Conservation (phyloP, 2,113 vertebrate species). For the Phaethornis superciliosus region DNA sequence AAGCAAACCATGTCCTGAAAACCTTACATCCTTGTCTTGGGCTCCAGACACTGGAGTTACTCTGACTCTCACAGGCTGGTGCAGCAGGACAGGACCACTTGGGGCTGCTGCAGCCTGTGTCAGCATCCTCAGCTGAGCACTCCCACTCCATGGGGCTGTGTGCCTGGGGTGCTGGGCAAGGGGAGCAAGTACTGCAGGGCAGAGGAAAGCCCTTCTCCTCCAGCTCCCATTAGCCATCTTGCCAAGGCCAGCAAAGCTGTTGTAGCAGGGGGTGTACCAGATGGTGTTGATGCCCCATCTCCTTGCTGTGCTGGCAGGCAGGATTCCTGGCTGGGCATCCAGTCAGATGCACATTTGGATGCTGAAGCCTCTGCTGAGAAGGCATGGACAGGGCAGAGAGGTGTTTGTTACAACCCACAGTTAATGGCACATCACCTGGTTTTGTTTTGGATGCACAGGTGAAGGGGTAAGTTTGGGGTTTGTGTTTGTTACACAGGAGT, state of each 20-base stretch:
- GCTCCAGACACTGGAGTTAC: neutral
- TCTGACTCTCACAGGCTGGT: neutral
- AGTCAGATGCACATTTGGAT: neutral
- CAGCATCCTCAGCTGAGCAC: neutral
- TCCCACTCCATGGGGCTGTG: accelerated
- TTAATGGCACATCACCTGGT: neutral
- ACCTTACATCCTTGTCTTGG: neutral
- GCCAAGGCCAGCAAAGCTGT: neutral
- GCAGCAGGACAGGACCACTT: neutral
- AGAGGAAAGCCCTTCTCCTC: neutral
- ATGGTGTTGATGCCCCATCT: neutral
- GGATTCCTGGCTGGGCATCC: neutral
- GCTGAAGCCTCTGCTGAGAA: neutral
- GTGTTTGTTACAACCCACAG: neutral
- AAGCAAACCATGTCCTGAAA: neutral
- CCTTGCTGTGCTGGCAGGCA: neutral
- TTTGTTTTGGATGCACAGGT: neutral
- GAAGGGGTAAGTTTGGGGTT: neutral
- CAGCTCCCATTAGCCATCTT: neutral
- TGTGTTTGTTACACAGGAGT: neutral
- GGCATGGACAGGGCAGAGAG: neutral
- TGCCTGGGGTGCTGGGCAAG: accelerated
- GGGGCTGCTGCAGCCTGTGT: neutral
- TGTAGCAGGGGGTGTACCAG: neutral
- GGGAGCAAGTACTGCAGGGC: accelerated